A percentile compares a stretch with the other conserved stretches of the same genome.
Evolutionary conservation across 2,888 invertebrate species (phyloP).

Genomic region (Cephus pulcher): DNA sequence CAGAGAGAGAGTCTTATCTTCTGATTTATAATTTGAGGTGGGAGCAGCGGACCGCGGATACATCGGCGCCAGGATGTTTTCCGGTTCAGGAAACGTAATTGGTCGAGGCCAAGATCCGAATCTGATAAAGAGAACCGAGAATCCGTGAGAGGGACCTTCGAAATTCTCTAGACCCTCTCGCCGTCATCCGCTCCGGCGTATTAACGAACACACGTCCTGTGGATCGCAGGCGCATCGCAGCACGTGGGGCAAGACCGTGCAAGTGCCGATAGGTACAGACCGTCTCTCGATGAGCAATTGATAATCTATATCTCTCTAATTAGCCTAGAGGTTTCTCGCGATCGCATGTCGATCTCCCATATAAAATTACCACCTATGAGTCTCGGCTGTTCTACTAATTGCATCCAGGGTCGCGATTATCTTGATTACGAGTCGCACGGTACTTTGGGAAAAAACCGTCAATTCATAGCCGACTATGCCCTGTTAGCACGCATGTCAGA

Average conservation of each 20-base stretch:
- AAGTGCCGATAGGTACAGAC: neutral
- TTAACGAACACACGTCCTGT: neutral
- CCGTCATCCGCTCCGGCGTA: neutral
- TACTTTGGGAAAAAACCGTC: neutral
- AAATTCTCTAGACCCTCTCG: neutral
- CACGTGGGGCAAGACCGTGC: neutral
- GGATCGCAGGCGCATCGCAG: neutral
- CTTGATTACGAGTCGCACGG: neutral
- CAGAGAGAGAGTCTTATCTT: conserved; percentile 44
- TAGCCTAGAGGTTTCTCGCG: neutral
- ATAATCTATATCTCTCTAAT: neutral
- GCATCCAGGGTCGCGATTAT: neutral
- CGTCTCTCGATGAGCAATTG: neutral
- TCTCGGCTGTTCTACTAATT: neutral
- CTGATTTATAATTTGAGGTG: conserved; percentile 60
- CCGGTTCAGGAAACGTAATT: conserved; percentile 63
- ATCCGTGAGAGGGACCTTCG: conserved; percentile 23
- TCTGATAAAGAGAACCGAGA: conserved; percentile 17
- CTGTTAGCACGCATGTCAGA: neutral
- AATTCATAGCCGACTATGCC: neutral
- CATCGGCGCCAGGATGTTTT: conserved; percentile 53
- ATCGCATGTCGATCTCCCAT: neutral
- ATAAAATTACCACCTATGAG: neutral
- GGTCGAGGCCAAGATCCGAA: conserved; percentile 48
- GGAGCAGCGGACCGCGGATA: conserved; percentile 40